Evolutionary conservation across 2,797 vertebrate species (phyloP), one percentile per base, ranked within the genome.

Genomic region (Sebastes matsubarae): DNA sequence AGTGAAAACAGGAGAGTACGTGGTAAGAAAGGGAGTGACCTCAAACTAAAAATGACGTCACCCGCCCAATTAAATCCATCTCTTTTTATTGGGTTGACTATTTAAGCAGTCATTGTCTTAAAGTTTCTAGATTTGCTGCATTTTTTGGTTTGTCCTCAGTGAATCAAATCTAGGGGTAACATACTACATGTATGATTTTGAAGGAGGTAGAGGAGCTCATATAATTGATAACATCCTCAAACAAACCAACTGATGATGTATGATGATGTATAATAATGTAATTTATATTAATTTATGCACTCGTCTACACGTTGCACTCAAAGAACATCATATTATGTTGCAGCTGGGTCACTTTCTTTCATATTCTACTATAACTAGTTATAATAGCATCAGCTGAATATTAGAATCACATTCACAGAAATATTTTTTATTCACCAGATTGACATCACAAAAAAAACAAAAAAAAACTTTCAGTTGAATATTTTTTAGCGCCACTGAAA

Each of bases 1-100:
- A 72, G 46, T 54, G 32, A 58, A 75, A 71, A 83, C 20, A 61
- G 25, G 10, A 30, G 42, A 59, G 50, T 38, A 20, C 20, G 20
- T 52, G 50, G 50, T 52, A 52, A 68, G 8, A 66, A 79, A 60
- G 29, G 16, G 9, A 81, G 20, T 65, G 59, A 68, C 32, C 25
- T 71, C 4, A 75, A 66, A 76, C 46, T 72, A 22, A 68, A 68
- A 72, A 36, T 32, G 30, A 79, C 60, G 46, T 46, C 65, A 38
- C 61, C 50, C 32, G 59, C 58, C 55, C 22, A 79, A 46, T 82
- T 74, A 70, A 67, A 75, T 72, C 76, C 57, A 52, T 70, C 16
- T 57, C 3, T 57, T 76, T 73, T 79, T 80, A 64, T 68, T 57
- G 30, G 72, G 55, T 65, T 14, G 58, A 78, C 60, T 25, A 72